These are phyloP conservation scores for Drosophila anomalata DNA, from an alignment of 2,888 invertebrate species.

Conservation along the genomic window DNA sequence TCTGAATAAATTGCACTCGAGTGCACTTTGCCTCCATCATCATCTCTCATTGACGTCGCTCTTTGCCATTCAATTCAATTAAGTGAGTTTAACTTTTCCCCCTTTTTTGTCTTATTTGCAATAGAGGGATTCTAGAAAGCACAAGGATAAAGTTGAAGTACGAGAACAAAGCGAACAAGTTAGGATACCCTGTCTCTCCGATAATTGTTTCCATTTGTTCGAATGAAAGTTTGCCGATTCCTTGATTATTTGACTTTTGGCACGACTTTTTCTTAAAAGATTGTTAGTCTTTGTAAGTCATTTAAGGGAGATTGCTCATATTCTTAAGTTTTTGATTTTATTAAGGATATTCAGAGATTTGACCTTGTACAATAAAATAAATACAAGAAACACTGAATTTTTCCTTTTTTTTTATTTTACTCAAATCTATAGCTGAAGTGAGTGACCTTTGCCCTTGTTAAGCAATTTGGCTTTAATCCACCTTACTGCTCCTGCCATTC, in stretches of 20 bases:
- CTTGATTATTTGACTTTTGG: slow-evolving; percentile 50
- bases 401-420: no score
- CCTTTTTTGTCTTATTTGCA: slow-evolving; percentile 17
- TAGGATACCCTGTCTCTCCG: slow-evolving; percentile 30
- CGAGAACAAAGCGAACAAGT: slow-evolving; percentile 34
- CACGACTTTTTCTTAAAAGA: slow-evolving; percentile 5
- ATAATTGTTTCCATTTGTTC: slow-evolving; percentile 65
- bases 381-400: no score
- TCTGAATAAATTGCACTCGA: slow-evolving; percentile 56
- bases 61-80: slow-evolving; percentile 72
- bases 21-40: slow-evolving; percentile 52
- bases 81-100: slow-evolving; percentile 53
- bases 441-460: slow-evolving; percentile 13
- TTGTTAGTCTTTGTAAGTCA: slow-evolving; percentile 1
- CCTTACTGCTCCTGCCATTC: neutral
- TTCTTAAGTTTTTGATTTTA: neutral
- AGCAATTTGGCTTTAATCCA: neutral
- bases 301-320: slow-evolving; percentile 8
- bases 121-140: slow-evolving; percentile 26
- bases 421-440: neutral
- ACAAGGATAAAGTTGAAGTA: slow-evolving; percentile 29
- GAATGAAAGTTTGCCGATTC: slow-evolving; percentile 53
- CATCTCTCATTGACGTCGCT: slow-evolving; percentile 16
- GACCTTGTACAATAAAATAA: no score
- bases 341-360: neutral